These are phyloP conservation scores for Capitulum mitella DNA, from an alignment of 2,888 invertebrate species.

Conservation along the genomic window DNA sequence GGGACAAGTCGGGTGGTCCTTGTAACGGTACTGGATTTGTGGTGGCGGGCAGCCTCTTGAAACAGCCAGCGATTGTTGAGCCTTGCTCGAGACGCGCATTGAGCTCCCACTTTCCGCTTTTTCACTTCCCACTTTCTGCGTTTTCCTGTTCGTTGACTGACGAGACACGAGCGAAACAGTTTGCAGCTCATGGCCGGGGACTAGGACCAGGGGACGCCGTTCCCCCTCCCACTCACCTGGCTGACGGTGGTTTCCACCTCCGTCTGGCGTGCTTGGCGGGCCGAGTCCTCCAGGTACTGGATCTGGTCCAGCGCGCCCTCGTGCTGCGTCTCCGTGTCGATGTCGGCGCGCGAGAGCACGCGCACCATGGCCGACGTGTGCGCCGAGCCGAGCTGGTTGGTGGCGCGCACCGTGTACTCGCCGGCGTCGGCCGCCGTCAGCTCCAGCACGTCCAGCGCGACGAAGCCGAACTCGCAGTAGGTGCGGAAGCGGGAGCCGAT, in stretches of 20 bases:
- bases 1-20: too few relatives aligned
- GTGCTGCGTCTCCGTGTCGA: slow-evolving; percentile 77
- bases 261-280: slow-evolving; percentile 37
- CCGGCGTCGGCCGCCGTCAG: slow-evolving; percentile 90
- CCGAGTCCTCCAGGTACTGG: slow-evolving; percentile 62
- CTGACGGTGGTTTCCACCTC: slow-evolving; percentile 37
- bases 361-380: slow-evolving; percentile 85
- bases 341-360: slow-evolving; percentile 57
- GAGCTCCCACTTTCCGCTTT: too few relatives aligned
- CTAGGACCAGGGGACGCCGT: too few relatives aligned
- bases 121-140: too few relatives aligned
- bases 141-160: too few relatives aligned
- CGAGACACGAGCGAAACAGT: too few relatives aligned
- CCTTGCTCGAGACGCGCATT: too few relatives aligned
- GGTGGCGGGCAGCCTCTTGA: too few relatives aligned
- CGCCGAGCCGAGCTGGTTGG: slow-evolving; percentile 86
- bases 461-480: slow-evolving; percentile 94
- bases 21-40: too few relatives aligned
- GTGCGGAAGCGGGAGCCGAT: slow-evolving; percentile 75
- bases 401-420: slow-evolving; percentile 87
- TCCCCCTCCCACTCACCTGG: neutral
- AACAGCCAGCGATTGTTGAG: too few relatives aligned
- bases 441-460: slow-evolving; percentile 90
- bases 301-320: slow-evolving; percentile 88
- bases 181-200: too few relatives aligned